These are phyloP conservation scores for Trissolcus basalis DNA, from an alignment of 1,140 invertebrate genomes.

Conservation along the genomic window DNA sequence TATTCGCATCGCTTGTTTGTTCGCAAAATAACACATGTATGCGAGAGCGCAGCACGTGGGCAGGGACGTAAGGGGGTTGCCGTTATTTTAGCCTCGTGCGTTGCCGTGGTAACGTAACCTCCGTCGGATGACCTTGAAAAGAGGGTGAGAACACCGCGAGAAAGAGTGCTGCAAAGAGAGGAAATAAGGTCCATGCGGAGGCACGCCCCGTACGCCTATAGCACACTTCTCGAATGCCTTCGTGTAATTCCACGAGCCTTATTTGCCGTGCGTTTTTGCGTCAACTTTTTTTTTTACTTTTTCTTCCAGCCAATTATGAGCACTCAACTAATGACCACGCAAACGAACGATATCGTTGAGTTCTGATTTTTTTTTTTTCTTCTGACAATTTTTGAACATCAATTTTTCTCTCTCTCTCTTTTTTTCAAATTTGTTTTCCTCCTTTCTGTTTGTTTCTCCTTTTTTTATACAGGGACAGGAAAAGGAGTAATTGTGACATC, in stretches of 20 bases:
- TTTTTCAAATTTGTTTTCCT: no score
- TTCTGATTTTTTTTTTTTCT: no score
- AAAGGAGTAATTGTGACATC: no score
- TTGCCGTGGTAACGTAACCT: slow-evolving; percentile 65
- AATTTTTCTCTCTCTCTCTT: no score
- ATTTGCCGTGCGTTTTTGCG: slow-evolving; percentile 10
- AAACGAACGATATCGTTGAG: slow-evolving; percentile 5
- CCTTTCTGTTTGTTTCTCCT: no score
- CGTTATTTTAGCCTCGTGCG: slow-evolving; percentile 65
- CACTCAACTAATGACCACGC: slow-evolving; percentile 27
- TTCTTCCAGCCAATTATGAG: slow-evolving; percentile 25
- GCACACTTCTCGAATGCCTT: slow-evolving; percentile 33
- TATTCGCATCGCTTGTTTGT: slow-evolving; percentile 17
- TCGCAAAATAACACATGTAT: slow-evolving; percentile 31
- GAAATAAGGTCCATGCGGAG: slow-evolving; percentile 35
- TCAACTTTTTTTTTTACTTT: slow-evolving; percentile 6
- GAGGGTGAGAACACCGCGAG: slow-evolving; percentile 48
- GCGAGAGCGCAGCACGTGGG: slow-evolving; percentile 27
- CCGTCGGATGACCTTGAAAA: slow-evolving; percentile 66
- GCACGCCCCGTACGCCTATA: slow-evolving; percentile 42
- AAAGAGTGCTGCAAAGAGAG: slow-evolving; percentile 29
- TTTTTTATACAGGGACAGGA: no score
- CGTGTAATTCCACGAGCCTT: slow-evolving; percentile 15
- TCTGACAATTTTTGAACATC: no score
- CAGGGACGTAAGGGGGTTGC: slow-evolving; percentile 60